Percentiles rank a stretch among this genome's conserved stretches.
phyloP scores from a whole-genome alignment of 2,113 vertebrate species.

The Hemibagrus wyckioides region DNA sequence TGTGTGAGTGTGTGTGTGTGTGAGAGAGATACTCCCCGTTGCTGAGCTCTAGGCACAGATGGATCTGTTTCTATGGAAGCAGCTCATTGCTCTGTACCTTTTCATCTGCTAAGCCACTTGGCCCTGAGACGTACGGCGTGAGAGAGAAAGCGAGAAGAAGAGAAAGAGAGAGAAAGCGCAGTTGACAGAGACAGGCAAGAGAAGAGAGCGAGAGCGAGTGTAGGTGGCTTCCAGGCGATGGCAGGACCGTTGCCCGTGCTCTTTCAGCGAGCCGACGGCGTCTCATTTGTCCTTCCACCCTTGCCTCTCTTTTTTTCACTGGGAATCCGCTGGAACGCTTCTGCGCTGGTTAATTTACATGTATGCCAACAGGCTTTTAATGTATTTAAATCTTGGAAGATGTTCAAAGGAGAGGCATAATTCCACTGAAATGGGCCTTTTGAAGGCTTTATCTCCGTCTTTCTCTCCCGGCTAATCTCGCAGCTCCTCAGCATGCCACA shows the following conservation, averaged over 20 bases:
- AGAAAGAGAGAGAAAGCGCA: constrained; percentile 26
- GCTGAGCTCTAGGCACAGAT: constrained; percentile 68
- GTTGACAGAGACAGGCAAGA: constrained; percentile 32
- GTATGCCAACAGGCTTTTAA: constrained; percentile 98
- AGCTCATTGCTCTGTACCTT: constrained; percentile 71
- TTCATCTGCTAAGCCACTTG: constrained; percentile 81
- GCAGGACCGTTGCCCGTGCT: constrained; percentile 64
- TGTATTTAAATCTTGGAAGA: constrained; percentile 97
- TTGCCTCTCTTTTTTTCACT: constrained; percentile 79
- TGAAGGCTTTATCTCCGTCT: constrained; percentile 98
- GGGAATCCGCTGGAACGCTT: constrained; percentile 84
- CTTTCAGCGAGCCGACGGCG: constrained; percentile 67
- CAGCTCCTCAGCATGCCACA: constrained; percentile 95
- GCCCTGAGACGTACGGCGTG: constrained; percentile 57
- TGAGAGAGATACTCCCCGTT: constrained; percentile 60
- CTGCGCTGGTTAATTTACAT: constrained; percentile 94
- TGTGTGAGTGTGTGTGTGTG: constrained; percentile 33
- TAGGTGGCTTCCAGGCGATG: constrained; percentile 54
- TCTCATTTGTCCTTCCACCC: constrained; percentile 70
- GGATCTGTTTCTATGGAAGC: constrained; percentile 68
- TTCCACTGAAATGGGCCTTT: constrained; percentile 99
- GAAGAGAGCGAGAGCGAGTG: constrained; percentile 61
- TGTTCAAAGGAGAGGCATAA: constrained; percentile 97
- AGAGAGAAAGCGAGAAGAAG: constrained; percentile 10
- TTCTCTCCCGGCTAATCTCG: constrained; percentile 97